These are phyloP conservation scores for Oryzaephilus surinamensis DNA, from an alignment of 1,140 invertebrate species.

Conservation along the genomic window DNA sequence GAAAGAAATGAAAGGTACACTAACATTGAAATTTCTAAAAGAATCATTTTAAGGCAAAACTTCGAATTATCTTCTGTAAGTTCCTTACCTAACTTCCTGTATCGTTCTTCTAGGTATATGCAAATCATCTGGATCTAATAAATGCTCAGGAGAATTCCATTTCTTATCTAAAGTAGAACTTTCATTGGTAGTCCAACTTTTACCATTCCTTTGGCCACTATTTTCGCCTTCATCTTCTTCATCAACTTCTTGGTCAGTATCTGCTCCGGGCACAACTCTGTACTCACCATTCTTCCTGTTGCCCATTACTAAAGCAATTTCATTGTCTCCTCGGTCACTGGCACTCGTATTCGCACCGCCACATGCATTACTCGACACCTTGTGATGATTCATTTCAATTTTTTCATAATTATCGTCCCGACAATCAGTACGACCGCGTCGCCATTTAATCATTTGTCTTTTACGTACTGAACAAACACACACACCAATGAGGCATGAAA, in stretches of 20 bases:
- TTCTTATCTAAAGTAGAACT: constrained; percentile 7
- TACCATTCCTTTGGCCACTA: constrained; percentile 19
- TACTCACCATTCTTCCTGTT: constrained; percentile 53
- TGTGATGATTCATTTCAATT: constrained; percentile 57
- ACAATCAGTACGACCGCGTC: constrained; percentile 28
- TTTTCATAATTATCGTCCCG: constrained; percentile 60
- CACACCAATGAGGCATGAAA: constrained; percentile 48
- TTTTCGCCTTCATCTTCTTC: constrained; percentile 44
- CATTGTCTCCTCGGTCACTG: constrained; percentile 12
- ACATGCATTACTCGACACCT: constrained; percentile 34
- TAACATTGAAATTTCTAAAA: too few species aligned
- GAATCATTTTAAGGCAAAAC: too few species aligned
- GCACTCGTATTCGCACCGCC: constrained; percentile 18
- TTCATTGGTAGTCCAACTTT: constrained; percentile 9
- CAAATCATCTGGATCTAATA: constrained; percentile 25
- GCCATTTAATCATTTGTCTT: constrained; percentile 27
- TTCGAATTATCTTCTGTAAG: too few species aligned
- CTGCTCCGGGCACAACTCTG: constrained; percentile 54
- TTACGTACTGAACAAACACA: constrained; percentile 45
- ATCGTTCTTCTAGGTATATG: constrained; percentile 24
- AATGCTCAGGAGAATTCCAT: constrained; percentile 21
- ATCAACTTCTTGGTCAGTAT: constrained; percentile 39
- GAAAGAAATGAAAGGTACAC: constrained; percentile 25
- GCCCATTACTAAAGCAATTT: constrained; percentile 34
- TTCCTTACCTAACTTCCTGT: constrained; percentile 22